Evolutionary conservation across 2,113 vertebrate species (phyloP).

Genomic region (Phyllostomus discolor): DNA sequence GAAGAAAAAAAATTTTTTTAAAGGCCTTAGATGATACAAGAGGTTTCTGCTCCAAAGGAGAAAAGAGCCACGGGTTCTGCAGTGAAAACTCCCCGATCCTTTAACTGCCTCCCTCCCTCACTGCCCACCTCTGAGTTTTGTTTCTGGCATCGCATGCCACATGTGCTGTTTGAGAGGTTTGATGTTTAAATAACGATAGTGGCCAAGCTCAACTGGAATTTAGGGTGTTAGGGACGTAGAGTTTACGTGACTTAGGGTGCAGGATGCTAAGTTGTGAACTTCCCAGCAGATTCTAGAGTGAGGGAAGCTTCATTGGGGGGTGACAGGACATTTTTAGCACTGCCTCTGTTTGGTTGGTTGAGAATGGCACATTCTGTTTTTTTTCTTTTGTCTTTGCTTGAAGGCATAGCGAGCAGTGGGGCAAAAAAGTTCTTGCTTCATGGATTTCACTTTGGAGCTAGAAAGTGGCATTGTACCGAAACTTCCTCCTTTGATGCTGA

Average conservation of each 20-base stretch:
- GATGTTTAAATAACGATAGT: constrained; percentile 36
- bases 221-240: neutral
- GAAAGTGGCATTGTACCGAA: neutral
- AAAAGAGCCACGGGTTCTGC: constrained; percentile 29
- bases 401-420: neutral
- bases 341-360: neutral
- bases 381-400: neutral
- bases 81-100: neutral
- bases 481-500: neutral
- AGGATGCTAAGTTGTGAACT: neutral
- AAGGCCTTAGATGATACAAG: constrained; percentile 54
- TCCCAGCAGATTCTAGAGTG: neutral
- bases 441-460: neutral
- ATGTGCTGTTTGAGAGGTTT: constrained; percentile 50
- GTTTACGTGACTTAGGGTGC: neutral
- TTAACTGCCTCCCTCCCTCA: neutral
- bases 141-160: neutral
- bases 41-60: constrained; percentile 51
- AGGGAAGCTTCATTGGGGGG: neutral
- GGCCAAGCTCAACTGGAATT: neutral
- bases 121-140: constrained; percentile 1
- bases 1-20: constrained; percentile 43
- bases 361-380: neutral
- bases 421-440: neutral
- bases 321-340: neutral